Evolutionary conservation across 2,113 vertebrate species (phyloP).

Genomic region (Phyllopteryx taeniolatus): DNA sequence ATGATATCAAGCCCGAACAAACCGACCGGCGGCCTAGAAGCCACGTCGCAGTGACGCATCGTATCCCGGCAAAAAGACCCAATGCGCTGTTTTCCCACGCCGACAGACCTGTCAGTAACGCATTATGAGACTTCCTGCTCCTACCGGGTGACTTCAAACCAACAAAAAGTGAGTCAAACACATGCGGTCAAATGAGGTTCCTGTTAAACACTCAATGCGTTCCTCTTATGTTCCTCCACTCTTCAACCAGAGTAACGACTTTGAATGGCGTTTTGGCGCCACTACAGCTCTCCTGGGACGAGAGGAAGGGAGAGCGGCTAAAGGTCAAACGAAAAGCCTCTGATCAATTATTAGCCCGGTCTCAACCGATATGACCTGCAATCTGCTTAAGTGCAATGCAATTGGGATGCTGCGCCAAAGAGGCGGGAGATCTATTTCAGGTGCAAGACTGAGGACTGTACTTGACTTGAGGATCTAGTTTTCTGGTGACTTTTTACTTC

Average conservation of each 20-base stretch:
- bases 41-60: background rate
- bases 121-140: constrained; percentile 65
- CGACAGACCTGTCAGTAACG: constrained; percentile 56
- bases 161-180: constrained; percentile 32
- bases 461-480: background rate
- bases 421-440: background rate
- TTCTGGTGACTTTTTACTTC: background rate
- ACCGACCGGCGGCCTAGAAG: constrained; percentile 4
- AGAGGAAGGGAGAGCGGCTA: background rate
- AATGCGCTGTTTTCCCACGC: constrained; percentile 30
- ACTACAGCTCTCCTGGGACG: background rate
- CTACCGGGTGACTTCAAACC: constrained; percentile 46
- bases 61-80: background rate
- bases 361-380: constrained; percentile 19
- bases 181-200: constrained; percentile 17
- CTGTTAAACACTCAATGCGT: constrained; percentile 8
- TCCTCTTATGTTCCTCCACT: constrained; percentile 1
- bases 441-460: too few species aligned
- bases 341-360: constrained; percentile 58
- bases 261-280: constrained; percentile 1
- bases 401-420: constrained; percentile 20
- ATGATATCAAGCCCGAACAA: constrained; percentile 8
- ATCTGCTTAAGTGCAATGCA: constrained; percentile 11
- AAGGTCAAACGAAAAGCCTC: constrained; percentile 32
- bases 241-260: background rate